Evolutionary conservation across 2,888 invertebrate genomes (phyloP).

Genomic region (Plebejus argus): DNA sequence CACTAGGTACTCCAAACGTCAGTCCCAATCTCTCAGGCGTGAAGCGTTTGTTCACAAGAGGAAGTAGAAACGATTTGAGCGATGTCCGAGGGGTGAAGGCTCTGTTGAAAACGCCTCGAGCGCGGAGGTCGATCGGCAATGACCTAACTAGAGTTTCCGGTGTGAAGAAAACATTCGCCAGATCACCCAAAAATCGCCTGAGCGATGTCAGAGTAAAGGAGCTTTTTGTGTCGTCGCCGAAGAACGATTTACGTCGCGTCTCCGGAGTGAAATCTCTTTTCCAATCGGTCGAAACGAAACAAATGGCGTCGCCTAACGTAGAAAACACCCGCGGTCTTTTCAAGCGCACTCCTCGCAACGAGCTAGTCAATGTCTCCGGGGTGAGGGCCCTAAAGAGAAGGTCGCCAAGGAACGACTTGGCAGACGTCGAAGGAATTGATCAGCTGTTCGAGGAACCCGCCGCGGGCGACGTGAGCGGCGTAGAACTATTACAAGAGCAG

Average conservation of each 20-base stretch:
- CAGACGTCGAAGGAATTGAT: conserved; percentile 60
- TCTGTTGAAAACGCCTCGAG: conserved; percentile 51
- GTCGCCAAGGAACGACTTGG: conserved; percentile 59
- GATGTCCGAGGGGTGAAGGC: conserved; percentile 55
- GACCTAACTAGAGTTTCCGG: conserved; percentile 66
- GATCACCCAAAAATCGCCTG: conserved; percentile 59
- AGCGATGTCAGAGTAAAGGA: conserved; percentile 63
- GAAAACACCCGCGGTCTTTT: conserved; percentile 63
- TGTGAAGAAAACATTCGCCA: conserved; percentile 61
- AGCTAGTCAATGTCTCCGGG: conserved; percentile 62
- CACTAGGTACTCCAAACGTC: conserved; percentile 54
- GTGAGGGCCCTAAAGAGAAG: conserved; percentile 52
- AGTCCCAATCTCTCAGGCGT: conserved; percentile 56
- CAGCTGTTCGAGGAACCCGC: conserved; percentile 48
- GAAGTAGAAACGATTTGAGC: conserved; percentile 55
- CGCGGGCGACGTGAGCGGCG: conserved; percentile 59
- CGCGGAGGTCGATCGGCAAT: conserved; percentile 56
- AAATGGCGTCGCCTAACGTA: conserved; percentile 62
- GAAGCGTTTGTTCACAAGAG: conserved; percentile 54
- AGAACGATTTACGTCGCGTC: conserved; percentile 54
- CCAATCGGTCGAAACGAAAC: conserved; percentile 45
- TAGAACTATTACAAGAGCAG: conserved; percentile 59
- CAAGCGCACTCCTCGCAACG: conserved; percentile 53
- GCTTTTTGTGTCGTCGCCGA: conserved; percentile 55
- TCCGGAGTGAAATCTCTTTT: conserved; percentile 52